Evolutionary conservation across 30 jellyfish, hydroid and myxozoan genomes (phyloP), one percentile per base, ranked within the genome.

Genomic region (Aurelia coerulea): DNA sequence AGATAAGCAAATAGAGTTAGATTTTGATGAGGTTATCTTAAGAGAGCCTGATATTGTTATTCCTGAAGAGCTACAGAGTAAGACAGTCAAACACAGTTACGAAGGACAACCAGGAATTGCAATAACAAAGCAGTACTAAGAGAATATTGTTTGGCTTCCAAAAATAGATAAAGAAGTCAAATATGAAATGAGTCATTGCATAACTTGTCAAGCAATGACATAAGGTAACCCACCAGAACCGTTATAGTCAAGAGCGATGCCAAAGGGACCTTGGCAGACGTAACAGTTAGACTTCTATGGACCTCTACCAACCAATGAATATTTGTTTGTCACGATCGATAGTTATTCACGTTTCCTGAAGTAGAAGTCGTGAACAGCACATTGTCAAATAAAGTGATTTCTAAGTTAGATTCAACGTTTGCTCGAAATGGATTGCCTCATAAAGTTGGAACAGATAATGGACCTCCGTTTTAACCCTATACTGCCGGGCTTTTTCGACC

Each of bases 41-140:
- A 32, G 53, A 23, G 84, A 74, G n/a, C 8, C 51, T 14, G 32
- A 76, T 23, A 85, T 85, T 29, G 92, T 85, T 23, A 35, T 85
- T 12, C 92, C 95, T 10, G 34, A 62, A 42, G 14, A 74, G 23
- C 89, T 87, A 23, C 76, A 41, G 49, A 41, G 67, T 35, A 67
- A 31, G 17, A 79, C 92, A 9, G 16, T 76, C 23, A 18, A 56
- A 7, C 63, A 60, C 13, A 85, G 65, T 9, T 92, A 85, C 59
- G 85, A 8, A 0, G 92, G 85, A 10, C 95, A 85, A 60, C 85
- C 42, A 33, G 95, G 95, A 19, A 35, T 85, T 4, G 67, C 13
- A 50, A 78, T 62, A 54, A 85, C 90, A 32, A 85, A 85, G 58
- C 18, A 23, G 41, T 32, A 41, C 11, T 54, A 41, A 10, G 16